Evolutionary conservation across 92 coral and sea anemone species (phyloP), one percentile per base, ranked within the genome.

Genomic region (Porites cylindrica): DNA sequence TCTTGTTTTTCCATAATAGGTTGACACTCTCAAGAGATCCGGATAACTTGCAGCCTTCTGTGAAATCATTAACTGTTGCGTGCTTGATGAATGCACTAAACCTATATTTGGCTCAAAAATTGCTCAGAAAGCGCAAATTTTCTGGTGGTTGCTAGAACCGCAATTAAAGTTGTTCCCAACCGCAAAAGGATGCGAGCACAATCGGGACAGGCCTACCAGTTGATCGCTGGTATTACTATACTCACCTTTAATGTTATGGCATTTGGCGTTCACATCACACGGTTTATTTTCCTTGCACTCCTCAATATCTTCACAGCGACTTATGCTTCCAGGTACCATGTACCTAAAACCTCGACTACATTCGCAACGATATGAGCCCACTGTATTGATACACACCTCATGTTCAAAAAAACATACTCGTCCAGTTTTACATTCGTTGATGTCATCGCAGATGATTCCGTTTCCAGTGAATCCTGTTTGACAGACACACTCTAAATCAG

Each of bases 181-280:
- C 38, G 38, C 38, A 32, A 32, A 32, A 32, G 38, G n/a, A n/a
- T n/a, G 38, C 38, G 38, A 32, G 38, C 38, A 32, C 38, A 32
- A 32, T 32, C 3, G 38, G 4, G 38, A 32, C 38, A 32, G 38
- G 38, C 3, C 38, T 32, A 32, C 38, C 38, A 32, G 1, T 13
- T n/a, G 24, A 9, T 21, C 70, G 7, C n/a, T 1, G 3, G 11
- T 20, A 76, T n/a, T 11, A 6, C 26, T 24, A 24, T 24, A 24
- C 93, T 50, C 82, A 95, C 98, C 98, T 83, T 13, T 8, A 38
- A 81, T 88, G 67, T 95, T 91, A 61, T 54, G 75, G 79, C 98
- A 95, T 6, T 3, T 29, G 72, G 96, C 96, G 54, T 91, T 74
- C 59, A 10, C 73, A 43, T 72, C 81, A 79, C 98, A 95, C 11